Percentiles rank a stretch among this genome's conserved stretches.
Conservation (phyloP, 2,888 invertebrate species). For the Acanthosepion esculentum region DNA sequence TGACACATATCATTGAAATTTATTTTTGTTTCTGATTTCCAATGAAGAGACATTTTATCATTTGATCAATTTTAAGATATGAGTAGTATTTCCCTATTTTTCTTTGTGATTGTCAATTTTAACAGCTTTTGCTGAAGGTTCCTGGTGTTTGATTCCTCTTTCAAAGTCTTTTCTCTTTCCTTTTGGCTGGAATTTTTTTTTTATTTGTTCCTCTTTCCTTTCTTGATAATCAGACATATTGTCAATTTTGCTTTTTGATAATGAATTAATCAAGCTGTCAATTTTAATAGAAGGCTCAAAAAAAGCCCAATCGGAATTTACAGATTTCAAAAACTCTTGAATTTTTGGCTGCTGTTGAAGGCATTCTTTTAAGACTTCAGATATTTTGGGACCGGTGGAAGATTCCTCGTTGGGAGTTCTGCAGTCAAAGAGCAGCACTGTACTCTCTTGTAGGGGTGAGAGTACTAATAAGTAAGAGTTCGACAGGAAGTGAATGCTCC, state of each 20-base stretch:
- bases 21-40: too few species aligned
- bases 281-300: background rate
- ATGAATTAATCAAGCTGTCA: background rate
- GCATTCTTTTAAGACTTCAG: background rate
- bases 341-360: background rate
- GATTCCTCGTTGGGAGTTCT: background rate
- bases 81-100: too few species aligned
- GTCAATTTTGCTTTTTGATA: slow-evolving; percentile 51
- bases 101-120: background rate
- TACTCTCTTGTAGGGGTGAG: background rate
- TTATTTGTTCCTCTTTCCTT: slow-evolving; percentile 61
- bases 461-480: background rate
- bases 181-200: background rate
- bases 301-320: background rate
- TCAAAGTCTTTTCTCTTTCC: background rate
- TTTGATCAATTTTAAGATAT: too few species aligned
- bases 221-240: slow-evolving; percentile 62
- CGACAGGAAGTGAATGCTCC: background rate
- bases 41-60: too few species aligned
- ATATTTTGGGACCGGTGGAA: background rate
- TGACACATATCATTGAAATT: too few species aligned
- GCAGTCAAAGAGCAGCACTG: background rate
- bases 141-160: background rate
- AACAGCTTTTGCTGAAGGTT: background rate
- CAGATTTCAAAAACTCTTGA: background rate